Evolutionary conservation across 2,888 invertebrate genomes (phyloP), one percentile per base, ranked within the genome.

Genomic region (Julus scandinavius): DNA sequence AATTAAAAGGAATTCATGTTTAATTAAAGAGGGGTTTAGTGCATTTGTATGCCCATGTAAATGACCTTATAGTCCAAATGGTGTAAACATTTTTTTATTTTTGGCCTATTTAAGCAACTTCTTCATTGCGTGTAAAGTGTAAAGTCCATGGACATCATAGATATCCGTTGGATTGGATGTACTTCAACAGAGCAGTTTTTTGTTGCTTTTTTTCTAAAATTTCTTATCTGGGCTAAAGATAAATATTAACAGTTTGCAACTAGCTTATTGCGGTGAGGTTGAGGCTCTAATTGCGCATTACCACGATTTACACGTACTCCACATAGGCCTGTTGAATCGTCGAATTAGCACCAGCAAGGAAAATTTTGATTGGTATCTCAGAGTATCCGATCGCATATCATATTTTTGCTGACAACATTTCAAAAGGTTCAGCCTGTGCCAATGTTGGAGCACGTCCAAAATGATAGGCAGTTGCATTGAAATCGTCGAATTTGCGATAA

Each of bases 141-240:
- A 72, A 72, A 72, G 63, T 72, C 63, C 63, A 72, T 29, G 63
- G 63, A 72, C 63, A 20, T 17, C 63, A 29, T 4, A 20, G 20
- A 20, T 72, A 20, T 72, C 63, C 63, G 63, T 72, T 72, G 63
- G 63, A 72, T 58, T 72, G 63, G 63, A 7, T 72, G 63, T 72
- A 72, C 63, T 72, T 72, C 63, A 7, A 20, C 63, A 20, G 29
- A 29, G 7, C 29, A 72, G n/a, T 5, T 15, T 29, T 29, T 29
- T 29, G 0, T 0, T 29, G 29, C 58, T 1, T 5, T 58, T 17
- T 58, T n/a, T 58, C n/a, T 15, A n/a, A 15, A 72, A 7, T 20
- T 72, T 7, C 63, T 72, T 72, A 72, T 72, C 63, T 17, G 63
- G 63, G 20, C 63, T 9, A 72, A 29, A 72, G 63, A 72, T 72